A percentile compares a stretch with the other conserved stretches of the same genome.
phyloP scores from a whole-genome alignment of 1,140 invertebrate genomes.

The Coelopa frigida region DNA sequence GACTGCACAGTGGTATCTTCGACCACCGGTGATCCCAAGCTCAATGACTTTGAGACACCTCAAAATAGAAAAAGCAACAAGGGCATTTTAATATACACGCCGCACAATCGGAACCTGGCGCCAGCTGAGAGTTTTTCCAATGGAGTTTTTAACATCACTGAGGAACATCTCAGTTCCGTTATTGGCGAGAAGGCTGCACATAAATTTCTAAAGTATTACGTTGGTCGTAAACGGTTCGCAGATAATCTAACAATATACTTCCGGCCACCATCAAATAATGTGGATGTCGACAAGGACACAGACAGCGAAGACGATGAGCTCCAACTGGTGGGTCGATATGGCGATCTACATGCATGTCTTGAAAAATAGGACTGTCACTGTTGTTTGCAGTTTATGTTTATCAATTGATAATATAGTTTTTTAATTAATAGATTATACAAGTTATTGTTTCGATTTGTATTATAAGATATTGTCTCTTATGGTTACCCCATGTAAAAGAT shows the following conservation, averaged over 20 bases:
- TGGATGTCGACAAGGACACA: constrained; percentile 10
- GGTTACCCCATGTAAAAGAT: too few relatives aligned
- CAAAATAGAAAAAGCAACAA: constrained; percentile 6
- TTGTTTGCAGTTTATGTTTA: constrained; percentile 10
- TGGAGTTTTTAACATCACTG: constrained; percentile 22
- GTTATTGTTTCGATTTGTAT: too few relatives aligned
- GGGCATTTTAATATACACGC: constrained; percentile 27
- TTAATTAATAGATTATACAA: too few relatives aligned
- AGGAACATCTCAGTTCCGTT: constrained; percentile 21
- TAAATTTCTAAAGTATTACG: constrained; percentile 29
- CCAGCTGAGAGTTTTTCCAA: constrained; percentile 6
- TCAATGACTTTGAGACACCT: too few relatives aligned
- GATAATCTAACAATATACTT: constrained; percentile 29
- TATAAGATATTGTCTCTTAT: too few relatives aligned
- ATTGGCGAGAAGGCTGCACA: constrained; percentile 23
- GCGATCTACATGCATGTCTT: constrained; percentile 21
- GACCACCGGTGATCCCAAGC: constrained; percentile 9
- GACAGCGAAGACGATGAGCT: constrained; percentile 30
- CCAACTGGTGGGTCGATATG: constrained; percentile 20
- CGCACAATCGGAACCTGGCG: constrained; percentile 3
- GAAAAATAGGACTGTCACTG: constrained; percentile 10
- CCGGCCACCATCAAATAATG: constrained; percentile 20
- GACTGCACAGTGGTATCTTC: constrained; percentile 35
- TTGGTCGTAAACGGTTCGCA: constrained; percentile 26
- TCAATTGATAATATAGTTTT: too few relatives aligned